These are phyloP conservation scores for Phymastichus coffea DNA, from an alignment of 1,140 invertebrate genomes.

Conservation along the genomic window DNA sequence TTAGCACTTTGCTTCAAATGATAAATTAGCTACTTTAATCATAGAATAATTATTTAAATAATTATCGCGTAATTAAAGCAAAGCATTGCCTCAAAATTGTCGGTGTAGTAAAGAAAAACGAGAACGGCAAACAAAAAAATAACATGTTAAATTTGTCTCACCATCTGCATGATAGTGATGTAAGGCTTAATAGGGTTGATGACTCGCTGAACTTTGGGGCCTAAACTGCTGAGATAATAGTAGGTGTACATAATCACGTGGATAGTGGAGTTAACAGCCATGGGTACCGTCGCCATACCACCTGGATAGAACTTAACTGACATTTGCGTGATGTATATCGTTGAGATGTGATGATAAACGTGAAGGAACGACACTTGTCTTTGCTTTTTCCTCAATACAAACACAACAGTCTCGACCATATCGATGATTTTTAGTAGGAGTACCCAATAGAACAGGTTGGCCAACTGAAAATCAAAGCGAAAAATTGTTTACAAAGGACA, in stretches of 20 bases:
- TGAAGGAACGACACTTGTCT: slow-evolving; percentile 75
- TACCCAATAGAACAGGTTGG: slow-evolving; percentile 27
- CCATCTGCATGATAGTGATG: slow-evolving; percentile 50
- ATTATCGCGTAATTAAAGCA: slow-evolving; percentile 6
- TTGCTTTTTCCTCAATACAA: slow-evolving; percentile 73
- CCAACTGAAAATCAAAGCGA: slow-evolving; percentile 29
- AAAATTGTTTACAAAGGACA: no score
- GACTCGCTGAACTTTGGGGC: slow-evolving; percentile 18
- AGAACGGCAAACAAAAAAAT: neutral
- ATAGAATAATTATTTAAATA: no score
- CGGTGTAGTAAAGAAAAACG: neutral
- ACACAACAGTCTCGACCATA: slow-evolving; percentile 60
- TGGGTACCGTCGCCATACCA: slow-evolving; percentile 39
- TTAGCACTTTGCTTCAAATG: no score
- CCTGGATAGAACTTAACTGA: slow-evolving; percentile 55
- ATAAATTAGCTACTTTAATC: no score
- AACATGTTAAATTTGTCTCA: slow-evolving; percentile 30
- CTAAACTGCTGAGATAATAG: slow-evolving; percentile 36
- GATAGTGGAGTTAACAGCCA: slow-evolving; percentile 37
- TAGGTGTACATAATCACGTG: slow-evolving; percentile 49
- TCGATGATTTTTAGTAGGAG: slow-evolving; percentile 36
- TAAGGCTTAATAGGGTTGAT: slow-evolving; percentile 37
- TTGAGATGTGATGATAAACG: slow-evolving; percentile 69
- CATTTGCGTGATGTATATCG: slow-evolving; percentile 61
- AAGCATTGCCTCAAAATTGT: neutral